Evolutionary conservation across 64 coral and sea anemone species (phyloP).

Genomic region (Montipora efflorescens): DNA sequence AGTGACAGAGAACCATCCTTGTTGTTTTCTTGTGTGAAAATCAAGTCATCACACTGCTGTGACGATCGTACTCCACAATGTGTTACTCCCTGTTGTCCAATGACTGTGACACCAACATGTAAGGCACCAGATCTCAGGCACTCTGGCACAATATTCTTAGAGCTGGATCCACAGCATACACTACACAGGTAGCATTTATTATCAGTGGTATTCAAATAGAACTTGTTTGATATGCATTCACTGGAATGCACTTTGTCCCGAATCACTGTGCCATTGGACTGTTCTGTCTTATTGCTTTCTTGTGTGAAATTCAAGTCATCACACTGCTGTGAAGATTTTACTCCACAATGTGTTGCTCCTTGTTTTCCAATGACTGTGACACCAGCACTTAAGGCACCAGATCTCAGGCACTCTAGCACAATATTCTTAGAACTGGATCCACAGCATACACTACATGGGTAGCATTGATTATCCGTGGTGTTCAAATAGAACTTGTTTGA

Average conservation of each 20-base stretch:
- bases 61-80: neutral
- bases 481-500: slow-evolving; percentile 11
- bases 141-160: neutral
- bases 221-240: neutral
- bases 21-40: neutral
- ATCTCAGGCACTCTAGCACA: neutral
- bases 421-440: neutral
- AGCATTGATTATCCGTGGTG: neutral
- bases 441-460: slow-evolving; percentile 17
- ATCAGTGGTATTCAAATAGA: slow-evolving; percentile 31
- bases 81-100: slow-evolving; percentile 7
- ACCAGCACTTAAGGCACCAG: neutral
- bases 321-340: neutral
- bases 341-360: slow-evolving; percentile 10
- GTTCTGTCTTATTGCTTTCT: neutral
- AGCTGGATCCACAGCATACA: neutral
- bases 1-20: no score
- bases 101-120: neutral
- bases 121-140: neutral
- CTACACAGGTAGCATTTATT: neutral
- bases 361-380: slow-evolving; percentile 9
- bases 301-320: neutral
- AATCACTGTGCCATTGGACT: neutral
- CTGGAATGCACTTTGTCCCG: neutral
- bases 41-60: neutral